phyloP scores from a whole-genome alignment of 1,140 invertebrate genomes.

The Hycleus phaleratus region DNA sequence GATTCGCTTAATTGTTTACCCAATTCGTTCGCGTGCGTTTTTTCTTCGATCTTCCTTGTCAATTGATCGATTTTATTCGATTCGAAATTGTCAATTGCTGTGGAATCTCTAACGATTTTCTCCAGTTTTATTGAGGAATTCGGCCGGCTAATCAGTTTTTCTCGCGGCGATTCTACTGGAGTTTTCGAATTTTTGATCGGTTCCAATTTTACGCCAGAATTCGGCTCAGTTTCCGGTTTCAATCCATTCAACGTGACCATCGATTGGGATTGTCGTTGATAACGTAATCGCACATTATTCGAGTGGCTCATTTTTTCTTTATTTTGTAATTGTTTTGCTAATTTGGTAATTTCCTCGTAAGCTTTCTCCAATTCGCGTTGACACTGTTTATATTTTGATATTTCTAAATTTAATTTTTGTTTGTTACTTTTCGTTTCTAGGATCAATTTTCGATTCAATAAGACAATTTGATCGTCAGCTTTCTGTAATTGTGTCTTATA shows the following conservation, averaged over 20 bases:
- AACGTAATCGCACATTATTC: not conserved
- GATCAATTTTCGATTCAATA: slow-evolving; percentile 56
- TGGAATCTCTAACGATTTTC: not conserved
- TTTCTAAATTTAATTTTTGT: slow-evolving; percentile 59
- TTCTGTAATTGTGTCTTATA: slow-evolving; percentile 55
- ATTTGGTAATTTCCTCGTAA: slow-evolving; percentile 50
- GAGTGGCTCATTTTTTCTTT: not conserved
- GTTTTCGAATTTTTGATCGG: not conserved
- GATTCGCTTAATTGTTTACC: slow-evolving; percentile 34
- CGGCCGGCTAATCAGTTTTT: not conserved
- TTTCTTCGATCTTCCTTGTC: not conserved
- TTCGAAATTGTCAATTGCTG: not conserved
- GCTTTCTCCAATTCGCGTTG: slow-evolving; percentile 58
- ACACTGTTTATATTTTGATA: slow-evolving; percentile 60
- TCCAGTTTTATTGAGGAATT: not conserved
- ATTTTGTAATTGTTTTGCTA: slow-evolving; percentile 45
- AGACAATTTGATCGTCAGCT: slow-evolving; percentile 60
- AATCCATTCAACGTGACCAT: not conserved
- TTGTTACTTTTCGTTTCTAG: slow-evolving; percentile 64
- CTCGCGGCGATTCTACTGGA: not conserved
- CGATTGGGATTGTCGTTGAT: not conserved
- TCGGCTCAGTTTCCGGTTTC: not conserved
- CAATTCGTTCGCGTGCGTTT: slow-evolving; percentile 18
- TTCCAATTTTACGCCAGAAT: not conserved
- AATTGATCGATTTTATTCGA: slow-evolving; percentile 1